Evolutionary conservation across 1,140 invertebrate species (phyloP).

Genomic region (Calliphora vicina): DNA sequence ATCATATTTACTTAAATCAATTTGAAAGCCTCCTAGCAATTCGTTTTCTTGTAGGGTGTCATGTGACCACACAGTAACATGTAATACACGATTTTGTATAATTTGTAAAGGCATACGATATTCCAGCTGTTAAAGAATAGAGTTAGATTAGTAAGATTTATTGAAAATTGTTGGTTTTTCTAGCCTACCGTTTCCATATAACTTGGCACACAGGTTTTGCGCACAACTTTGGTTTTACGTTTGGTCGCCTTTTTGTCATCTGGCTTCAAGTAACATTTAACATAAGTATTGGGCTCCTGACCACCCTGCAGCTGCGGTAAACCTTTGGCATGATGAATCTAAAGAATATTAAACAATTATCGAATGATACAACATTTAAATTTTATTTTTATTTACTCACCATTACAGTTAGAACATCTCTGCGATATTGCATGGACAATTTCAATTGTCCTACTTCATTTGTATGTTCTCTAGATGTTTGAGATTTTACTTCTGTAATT

Average conservation of each 20-base stretch:
- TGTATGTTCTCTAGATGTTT: conserved; percentile 52
- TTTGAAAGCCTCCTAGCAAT: conserved; percentile 87
- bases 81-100: conserved; percentile 76
- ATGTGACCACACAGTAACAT: conserved; percentile 95
- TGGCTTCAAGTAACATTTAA: conserved; percentile 90
- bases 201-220: conserved; percentile 91
- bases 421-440: conserved; percentile 81
- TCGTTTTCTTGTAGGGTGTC: conserved; percentile 95
- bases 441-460: conserved; percentile 74
- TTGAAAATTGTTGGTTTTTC: neutral
- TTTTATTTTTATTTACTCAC: conserved; percentile 61
- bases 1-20: conserved; percentile 76
- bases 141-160: neutral
- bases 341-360: conserved; percentile 16
- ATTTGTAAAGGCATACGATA: conserved; percentile 87
- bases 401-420: conserved; percentile 82
- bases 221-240: conserved; percentile 92
- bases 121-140: conserved; percentile 72
- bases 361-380: too few species aligned
- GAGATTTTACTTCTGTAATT: conserved; percentile 53
- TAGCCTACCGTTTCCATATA: conserved; percentile 94
- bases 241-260: conserved; percentile 91
- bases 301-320: conserved; percentile 75
- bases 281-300: conserved; percentile 87
- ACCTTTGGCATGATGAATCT: conserved; percentile 80